Base-by-base conservation (phyloP, 2,797 vertebrate genomes). In the Dendrocincla tyrannina region DNA sequence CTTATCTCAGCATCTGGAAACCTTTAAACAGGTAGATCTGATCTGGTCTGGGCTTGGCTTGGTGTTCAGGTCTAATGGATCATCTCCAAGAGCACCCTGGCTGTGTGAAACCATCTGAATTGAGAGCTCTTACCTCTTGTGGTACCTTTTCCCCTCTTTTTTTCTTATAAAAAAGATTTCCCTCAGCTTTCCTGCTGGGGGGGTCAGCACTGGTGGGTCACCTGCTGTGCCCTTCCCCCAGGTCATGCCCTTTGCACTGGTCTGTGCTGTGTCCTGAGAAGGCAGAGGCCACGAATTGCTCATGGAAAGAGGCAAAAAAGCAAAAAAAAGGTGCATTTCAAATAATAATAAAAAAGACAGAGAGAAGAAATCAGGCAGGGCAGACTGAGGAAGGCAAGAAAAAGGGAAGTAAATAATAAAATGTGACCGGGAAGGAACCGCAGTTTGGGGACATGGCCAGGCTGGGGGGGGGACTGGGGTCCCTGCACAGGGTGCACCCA, bases 401-500 rank as follows among this genome's bases (percentile, higher is more conserved):
- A 60, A 35, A 18, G 32, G 24, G 6, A 28, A 62, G 13, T 37
- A 44, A 77, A 32, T 77, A 42, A 47, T 42, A 23, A 60, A 46
- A 66, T 10, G 11, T 49, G 25, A 27, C 25, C 6, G 9, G 80
- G 79, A 44, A 11, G 27, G 22, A 30, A 8, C 1, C 42, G 18
- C 9, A 8, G 42, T 44, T 18, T 44, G 42, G 11, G 19, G 46
- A 18, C 32, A 5, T 5, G 0, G 9, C n/a, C 10, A 32, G 32
- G 53, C 50, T 22, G 53, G 9, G 33, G 8, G 7, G 24, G 8
- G 50, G 44, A 63, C 39, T 24, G 5, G 0, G 1, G 5, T 60
- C 47, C 50, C 15, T 9, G 52, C 42, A 3, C 0, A 0, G 4
- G 0, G 0, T 0, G 1, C 22, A 32, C 84, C 17, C 24, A 6